Evolutionary conservation across 2,113 vertebrate genomes (phyloP).

Genomic region (Lipophrys pholis): DNA sequence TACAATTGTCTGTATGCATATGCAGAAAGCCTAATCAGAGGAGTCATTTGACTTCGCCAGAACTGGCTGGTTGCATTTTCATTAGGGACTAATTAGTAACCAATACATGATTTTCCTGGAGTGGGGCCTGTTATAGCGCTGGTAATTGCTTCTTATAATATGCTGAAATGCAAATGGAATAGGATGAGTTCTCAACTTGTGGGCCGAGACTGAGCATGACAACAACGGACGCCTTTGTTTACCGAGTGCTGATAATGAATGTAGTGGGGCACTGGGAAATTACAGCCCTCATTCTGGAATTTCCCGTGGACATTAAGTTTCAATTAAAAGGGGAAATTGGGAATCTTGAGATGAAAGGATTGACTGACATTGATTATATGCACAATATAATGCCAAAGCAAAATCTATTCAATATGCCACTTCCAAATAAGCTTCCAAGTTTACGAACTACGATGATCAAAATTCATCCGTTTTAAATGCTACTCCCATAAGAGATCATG

Average conservation of each 20-base stretch:
- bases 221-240: slow-evolving; percentile 69
- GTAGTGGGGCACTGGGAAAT: slow-evolving; percentile 72
- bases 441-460: slow-evolving; percentile 14
- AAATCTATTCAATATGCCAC: slow-evolving; percentile 21
- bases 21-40: slow-evolving; percentile 53
- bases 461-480: slow-evolving; percentile 22
- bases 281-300: slow-evolving; percentile 70
- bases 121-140: slow-evolving; percentile 54
- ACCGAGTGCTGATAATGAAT: slow-evolving; percentile 72
- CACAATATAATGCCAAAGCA: slow-evolving; percentile 33
- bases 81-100: slow-evolving; percentile 81
- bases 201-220: slow-evolving; percentile 32
- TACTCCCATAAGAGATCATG: slow-evolving; percentile 16
- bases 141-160: slow-evolving; percentile 77
- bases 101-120: slow-evolving; percentile 77
- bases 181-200: slow-evolving; percentile 50
- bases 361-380: slow-evolving; percentile 63
- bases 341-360: slow-evolving; percentile 67
- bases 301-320: slow-evolving; percentile 77
- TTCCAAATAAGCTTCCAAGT: slow-evolving; percentile 32
- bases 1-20: slow-evolving; percentile 30
- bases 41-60: slow-evolving; percentile 51
- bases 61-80: slow-evolving; percentile 70
- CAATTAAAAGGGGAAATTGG: slow-evolving; percentile 78
- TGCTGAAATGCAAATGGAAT: slow-evolving; percentile 70